Evolutionary conservation across 1,140 invertebrate species (phyloP), one percentile per base, ranked within the genome.

Genomic region (Bicyclus anynana): DNA sequence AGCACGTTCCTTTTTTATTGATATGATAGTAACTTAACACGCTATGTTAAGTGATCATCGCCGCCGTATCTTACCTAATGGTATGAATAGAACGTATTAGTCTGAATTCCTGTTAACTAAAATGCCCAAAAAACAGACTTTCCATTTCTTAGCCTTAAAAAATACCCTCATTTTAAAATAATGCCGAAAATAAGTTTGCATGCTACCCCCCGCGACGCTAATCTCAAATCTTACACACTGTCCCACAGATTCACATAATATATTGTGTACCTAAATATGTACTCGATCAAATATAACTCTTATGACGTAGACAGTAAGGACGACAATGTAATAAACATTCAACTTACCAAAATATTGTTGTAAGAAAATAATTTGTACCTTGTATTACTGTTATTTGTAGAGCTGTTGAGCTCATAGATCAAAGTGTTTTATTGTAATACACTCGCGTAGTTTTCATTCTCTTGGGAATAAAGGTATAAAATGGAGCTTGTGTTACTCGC

Each of bases 151-250:
- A n/a, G n/a, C n/a, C n/a, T n/a, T n/a, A n/a, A n/a, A n/a, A n/a
- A n/a, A n/a, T n/a, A n/a, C n/a, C n/a, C n/a, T n/a, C n/a, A n/a
- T n/a, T n/a, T n/a, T n/a, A 5, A 27, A 27, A 27, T 5, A 7
- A 7, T 27, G 1, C 1, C 26, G 10, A 27, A 5, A 27, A 33
- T 10, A 33, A 33, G 29, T 33, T 27, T 51, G 18, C 33, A 54
- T 27, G 2, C 3, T 23, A 27, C 55, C 47, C 38, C 23, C 14
- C 54, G 60, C 55, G 26, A 23, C 55, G 61, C 59, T 63, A 63
- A 63, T 63, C 46, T 63, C 17, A 20, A 54, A 58, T 20, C 26
- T 37, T 50, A 54, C 44, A 18, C 14, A 26, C 14, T 40, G 40
- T 14, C 27, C 29, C 26, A 13, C 1, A 21, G 9, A 35, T n/a